phyloP scores from a whole-genome alignment of 2,888 invertebrate species.

The Drosophila robusta region DNA sequence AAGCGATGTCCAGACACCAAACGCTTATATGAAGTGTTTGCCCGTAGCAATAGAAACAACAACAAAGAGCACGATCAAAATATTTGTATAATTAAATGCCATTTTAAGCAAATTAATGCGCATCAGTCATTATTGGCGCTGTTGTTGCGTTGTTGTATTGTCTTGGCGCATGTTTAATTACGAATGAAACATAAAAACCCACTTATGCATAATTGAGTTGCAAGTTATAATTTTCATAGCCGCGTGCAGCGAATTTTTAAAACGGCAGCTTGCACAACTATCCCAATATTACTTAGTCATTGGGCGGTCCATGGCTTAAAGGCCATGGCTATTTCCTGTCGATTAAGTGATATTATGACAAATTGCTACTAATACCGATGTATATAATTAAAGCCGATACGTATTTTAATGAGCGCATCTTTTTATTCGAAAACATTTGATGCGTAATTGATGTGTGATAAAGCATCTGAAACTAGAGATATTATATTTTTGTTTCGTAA shows the following conservation, averaged over 20 bases:
- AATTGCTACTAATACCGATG: background rate
- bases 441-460: background rate
- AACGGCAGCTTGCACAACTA: conserved; percentile 28
- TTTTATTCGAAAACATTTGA: no score
- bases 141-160: conserved; percentile 11
- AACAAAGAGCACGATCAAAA: conserved; percentile 38
- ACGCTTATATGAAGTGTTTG: conserved; percentile 25
- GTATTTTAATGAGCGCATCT: background rate
- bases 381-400: background rate
- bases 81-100: conserved; percentile 71
- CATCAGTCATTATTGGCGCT: conserved; percentile 30
- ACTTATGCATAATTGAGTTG: conserved; percentile 68
- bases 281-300: background rate
- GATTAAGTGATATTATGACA: conserved; percentile 3
- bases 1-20: conserved; percentile 19
- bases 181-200: conserved; percentile 68
- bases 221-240: conserved; percentile 58
- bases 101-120: conserved; percentile 73
- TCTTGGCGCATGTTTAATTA: conserved; percentile 75
- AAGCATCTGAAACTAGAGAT: background rate
- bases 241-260: conserved; percentile 37
- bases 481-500: no score
- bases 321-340: conserved; percentile 27
- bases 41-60: conserved; percentile 26
- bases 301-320: conserved; percentile 5